Evolutionary conservation across 2,888 invertebrate species (phyloP), one percentile per base, ranked within the genome.

Genomic region (Ctena decussata): DNA sequence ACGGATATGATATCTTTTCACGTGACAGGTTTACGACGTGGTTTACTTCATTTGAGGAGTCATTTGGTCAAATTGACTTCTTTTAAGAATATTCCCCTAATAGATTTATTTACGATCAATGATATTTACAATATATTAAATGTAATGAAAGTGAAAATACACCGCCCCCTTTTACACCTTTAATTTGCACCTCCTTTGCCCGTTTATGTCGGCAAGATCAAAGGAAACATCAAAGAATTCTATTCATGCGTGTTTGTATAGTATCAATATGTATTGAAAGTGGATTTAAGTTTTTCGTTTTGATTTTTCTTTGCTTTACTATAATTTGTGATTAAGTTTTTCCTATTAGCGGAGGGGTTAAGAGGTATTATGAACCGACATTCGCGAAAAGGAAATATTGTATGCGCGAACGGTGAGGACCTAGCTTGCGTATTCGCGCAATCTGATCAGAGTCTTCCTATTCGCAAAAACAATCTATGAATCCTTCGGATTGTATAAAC

Each of bases 101-200:
- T 60, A 60, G 60, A 6, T 30, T 60, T 60, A 60, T 60, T 60
- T 60, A 60, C 60, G 60, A 30, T 60, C 8, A 60, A 30, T 60
- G 30, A 60, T 60, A 60, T 60, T 60, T 60, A 60, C 60, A 60
- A 60, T 30, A 24, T 60, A 60, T 60, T 60, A 60, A 30, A 8
- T 30, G 15, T 30, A 60, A 60, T 60, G 60, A 60, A 60, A 60
- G 30, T 30, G 27, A 30, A 24, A 30, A 24, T 60, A 11, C 60
- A 30, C 60, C 60, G 60, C 60, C 60, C 60, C 53, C 60, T 60
- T 60, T 30, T 27, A 60, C 60, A 60, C 60, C 60, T 60, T 53
- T 60, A 60, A 60, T 60, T 60, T 60, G 60, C 60, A 30, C 60
- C 60, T 60, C 60, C 60, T 60, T 18, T 60, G 60, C 60, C 21